A percentile compares a stretch with the other conserved stretches of the same genome.
These are phyloP conservation scores for Ptychochromis oligacanthus DNA, from an alignment of 2,113 vertebrate species.

Conservation along the genomic window DNA sequence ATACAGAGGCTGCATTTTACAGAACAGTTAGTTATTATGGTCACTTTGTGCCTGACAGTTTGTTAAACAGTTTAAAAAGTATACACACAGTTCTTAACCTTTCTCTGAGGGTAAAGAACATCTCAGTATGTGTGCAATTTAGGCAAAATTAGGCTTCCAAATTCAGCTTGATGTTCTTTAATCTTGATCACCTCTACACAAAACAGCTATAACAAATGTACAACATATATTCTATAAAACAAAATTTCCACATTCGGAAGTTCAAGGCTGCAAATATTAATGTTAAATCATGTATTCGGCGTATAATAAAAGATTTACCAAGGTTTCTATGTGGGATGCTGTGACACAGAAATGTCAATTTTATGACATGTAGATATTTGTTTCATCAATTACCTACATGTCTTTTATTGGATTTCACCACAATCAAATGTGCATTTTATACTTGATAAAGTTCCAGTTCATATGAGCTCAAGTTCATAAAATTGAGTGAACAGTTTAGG, in stretches of 20 bases:
- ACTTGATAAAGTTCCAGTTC: too few relatives aligned
- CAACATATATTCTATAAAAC: neutral
- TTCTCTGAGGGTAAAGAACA: neutral
- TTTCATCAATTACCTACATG: neutral
- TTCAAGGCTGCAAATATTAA: neutral
- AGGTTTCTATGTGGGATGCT: too few relatives aligned
- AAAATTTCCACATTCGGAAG: neutral
- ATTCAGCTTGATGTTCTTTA: neutral
- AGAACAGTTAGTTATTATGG: neutral
- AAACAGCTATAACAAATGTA: neutral
- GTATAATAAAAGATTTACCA: too few relatives aligned
- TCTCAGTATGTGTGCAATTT: neutral
- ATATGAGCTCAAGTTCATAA: rapidly evolving
- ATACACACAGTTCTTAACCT: neutral
- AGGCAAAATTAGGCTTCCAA: neutral
- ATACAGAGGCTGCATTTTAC: neutral
- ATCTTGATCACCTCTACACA: neutral
- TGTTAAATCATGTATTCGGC: neutral
- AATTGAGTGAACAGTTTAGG: neutral
- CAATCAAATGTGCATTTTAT: neutral
- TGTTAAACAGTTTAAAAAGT: too few relatives aligned
- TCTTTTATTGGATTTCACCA: neutral
- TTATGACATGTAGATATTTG: too few relatives aligned
- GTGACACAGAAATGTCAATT: neutral
- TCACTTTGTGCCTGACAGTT: neutral